Evolutionary conservation across 1,140 invertebrate species (phyloP).

Genomic region (Amphibalanus amphitrite): DNA sequence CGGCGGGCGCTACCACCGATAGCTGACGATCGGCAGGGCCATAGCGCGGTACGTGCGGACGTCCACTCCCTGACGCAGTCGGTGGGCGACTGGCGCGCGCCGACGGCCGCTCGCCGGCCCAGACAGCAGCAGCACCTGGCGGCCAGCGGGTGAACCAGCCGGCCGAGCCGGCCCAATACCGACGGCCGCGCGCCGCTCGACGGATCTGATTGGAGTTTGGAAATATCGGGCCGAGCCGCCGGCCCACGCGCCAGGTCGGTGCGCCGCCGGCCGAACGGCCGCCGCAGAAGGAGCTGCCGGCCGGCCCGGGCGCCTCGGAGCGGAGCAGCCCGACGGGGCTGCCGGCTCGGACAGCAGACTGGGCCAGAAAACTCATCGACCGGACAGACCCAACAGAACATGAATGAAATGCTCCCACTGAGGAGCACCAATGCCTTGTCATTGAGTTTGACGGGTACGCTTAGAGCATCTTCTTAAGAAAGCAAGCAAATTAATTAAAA

Average conservation of each 20-base stretch:
- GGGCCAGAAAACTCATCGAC: too few species aligned
- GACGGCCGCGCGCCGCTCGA: too few species aligned
- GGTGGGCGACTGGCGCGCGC: background rate
- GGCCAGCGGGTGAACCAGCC: background rate
- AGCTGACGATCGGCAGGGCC: background rate
- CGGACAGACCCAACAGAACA: too few species aligned
- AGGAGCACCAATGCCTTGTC: too few species aligned
- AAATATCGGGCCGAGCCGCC: background rate
- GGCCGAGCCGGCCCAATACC: background rate
- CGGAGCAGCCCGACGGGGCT: too few species aligned
- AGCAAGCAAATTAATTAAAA: too few species aligned
- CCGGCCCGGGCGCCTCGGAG: too few species aligned
- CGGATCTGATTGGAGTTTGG: slow-evolving; percentile 1
- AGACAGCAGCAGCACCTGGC: background rate
- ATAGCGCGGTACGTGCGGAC: background rate
- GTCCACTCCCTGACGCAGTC: background rate
- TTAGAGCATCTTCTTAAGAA: too few species aligned
- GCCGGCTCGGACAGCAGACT: too few species aligned
- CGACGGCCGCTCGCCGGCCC: background rate
- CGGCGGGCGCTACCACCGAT: background rate
- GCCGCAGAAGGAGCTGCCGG: background rate
- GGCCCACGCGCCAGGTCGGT: background rate
- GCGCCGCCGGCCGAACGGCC: too few species aligned
- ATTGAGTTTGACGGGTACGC: too few species aligned
- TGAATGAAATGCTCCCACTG: too few species aligned